These are phyloP conservation scores for Gadopsis marmoratus DNA, from an alignment of 2,797 vertebrate species.

Conservation along the genomic window DNA sequence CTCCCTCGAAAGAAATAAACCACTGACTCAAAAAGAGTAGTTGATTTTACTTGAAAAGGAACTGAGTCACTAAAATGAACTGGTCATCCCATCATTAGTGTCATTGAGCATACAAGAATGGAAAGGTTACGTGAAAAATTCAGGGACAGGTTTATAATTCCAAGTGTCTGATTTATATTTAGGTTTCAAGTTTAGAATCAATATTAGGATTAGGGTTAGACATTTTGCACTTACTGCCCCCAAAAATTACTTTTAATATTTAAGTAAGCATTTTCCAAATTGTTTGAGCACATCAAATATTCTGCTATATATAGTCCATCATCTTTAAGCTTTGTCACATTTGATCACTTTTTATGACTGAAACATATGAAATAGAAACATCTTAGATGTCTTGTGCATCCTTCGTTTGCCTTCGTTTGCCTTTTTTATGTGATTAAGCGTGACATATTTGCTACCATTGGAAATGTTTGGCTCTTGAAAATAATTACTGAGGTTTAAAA, in stretches of 20 bases:
- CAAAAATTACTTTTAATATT: not conserved
- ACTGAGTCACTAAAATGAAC: too few species aligned
- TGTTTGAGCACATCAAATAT: not conserved
- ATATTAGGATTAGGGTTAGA: not conserved
- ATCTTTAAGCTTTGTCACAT: constrained; percentile 13
- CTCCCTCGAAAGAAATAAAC: too few species aligned
- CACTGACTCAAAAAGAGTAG: too few species aligned
- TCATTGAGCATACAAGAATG: not conserved
- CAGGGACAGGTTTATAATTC: not conserved
- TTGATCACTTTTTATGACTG: not conserved
- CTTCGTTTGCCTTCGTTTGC: not conserved
- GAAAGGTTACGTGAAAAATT: constrained; percentile 8
- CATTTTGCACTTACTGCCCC: not conserved
- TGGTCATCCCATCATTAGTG: too few species aligned
- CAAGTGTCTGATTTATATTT: constrained; percentile 9
- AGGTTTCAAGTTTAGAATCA: constrained; percentile 17
- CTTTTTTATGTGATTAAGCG: not conserved
- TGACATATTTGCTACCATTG: not conserved
- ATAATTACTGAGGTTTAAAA: constrained; percentile 1
- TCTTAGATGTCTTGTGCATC: not conserved
- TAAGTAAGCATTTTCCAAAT: not conserved
- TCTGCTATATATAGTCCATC: not conserved
- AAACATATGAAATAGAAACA: not conserved
- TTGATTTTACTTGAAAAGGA: too few species aligned
- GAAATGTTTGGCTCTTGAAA: not conserved